phyloP scores from a whole-genome alignment of 2,797 vertebrate species.

The Enteromius treurensis region DNA sequence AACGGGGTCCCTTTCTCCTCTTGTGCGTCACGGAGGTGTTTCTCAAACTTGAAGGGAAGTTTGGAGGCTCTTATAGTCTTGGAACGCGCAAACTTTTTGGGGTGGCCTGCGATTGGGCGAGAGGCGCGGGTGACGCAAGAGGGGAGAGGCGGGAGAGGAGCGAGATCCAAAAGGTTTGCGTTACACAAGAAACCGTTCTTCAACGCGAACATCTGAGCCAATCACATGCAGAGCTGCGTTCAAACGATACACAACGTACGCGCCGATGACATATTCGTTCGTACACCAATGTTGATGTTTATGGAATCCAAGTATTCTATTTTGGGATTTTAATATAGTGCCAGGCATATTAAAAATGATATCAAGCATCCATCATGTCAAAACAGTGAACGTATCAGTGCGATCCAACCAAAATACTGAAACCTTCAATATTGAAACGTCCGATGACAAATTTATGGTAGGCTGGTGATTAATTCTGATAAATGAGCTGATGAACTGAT shows the following conservation, averaged over 20 bases:
- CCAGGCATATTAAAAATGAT: not conserved
- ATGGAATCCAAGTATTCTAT: not conserved
- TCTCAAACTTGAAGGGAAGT: conserved; percentile 77
- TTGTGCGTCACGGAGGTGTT: conserved; percentile 73
- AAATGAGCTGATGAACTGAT: conserved; percentile 1
- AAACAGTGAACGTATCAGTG: not conserved
- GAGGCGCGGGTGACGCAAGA: conserved; percentile 73
- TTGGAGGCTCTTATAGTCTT: conserved; percentile 89
- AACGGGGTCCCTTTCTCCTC: conserved; percentile 39
- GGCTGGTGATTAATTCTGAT: not conserved
- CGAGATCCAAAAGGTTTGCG: conserved; percentile 62
- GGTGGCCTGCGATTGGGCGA: conserved; percentile 87
- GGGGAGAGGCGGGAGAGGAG: conserved; percentile 63
- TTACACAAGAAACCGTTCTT: conserved; percentile 61
- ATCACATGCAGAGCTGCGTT: not conserved
- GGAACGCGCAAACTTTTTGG: conserved; percentile 87
- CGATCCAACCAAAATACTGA: not conserved
- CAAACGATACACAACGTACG: not conserved
- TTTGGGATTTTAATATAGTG: not conserved
- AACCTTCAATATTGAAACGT: not conserved
- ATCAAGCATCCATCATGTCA: not conserved
- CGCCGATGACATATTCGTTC: not conserved
- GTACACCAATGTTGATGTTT: not conserved
- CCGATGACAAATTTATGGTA: not conserved
- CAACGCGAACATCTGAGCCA: conserved; percentile 5